Evolutionary conservation across 2,113 vertebrate genomes (phyloP).

Genomic region (Cygnus buccinator): DNA sequence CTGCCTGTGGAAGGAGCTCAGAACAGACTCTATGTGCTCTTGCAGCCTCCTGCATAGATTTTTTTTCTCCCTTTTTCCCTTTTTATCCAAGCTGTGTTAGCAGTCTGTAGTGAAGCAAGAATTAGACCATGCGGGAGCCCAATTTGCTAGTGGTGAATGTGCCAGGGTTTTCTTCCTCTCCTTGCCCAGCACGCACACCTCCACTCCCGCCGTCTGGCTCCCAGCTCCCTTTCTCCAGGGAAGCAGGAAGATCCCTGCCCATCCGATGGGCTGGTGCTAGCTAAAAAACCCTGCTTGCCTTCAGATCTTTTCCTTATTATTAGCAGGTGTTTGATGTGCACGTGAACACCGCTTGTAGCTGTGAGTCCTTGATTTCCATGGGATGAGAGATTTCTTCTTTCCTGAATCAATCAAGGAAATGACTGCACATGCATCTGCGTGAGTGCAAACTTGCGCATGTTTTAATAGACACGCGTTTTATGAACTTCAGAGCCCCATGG

Average conservation of each 20-base stretch:
- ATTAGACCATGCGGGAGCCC: constrained; percentile 90
- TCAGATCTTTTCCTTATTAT: constrained; percentile 17
- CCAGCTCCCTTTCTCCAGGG: not conserved
- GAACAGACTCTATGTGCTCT: constrained; percentile 88
- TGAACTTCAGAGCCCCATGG: not conserved
- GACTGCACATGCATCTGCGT: accelerated
- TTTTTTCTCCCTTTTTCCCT: constrained; percentile 84
- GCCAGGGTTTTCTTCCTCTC: constrained; percentile 77
- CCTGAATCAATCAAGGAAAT: not conserved
- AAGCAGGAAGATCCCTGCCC: not conserved
- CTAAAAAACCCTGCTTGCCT: not conserved
- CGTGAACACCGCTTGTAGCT: constrained; percentile 7
- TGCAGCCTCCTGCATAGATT: constrained; percentile 86
- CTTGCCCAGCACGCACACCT: not conserved
- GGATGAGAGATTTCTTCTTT: constrained; percentile 8
- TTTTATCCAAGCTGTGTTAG: constrained; percentile 82
- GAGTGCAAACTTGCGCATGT: not conserved
- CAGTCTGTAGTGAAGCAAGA: constrained; percentile 83
- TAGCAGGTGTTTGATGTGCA: constrained; percentile 8
- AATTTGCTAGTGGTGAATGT: constrained; percentile 80
- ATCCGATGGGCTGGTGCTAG: not conserved
- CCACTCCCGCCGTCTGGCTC: not conserved
- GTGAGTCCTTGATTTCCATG: not conserved
- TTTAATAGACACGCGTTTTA: not conserved
- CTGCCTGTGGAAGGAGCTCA: constrained; percentile 90